Evolutionary conservation across 2,797 vertebrate genomes (phyloP).

Genomic region (Lagocephalus sceleratus): DNA sequence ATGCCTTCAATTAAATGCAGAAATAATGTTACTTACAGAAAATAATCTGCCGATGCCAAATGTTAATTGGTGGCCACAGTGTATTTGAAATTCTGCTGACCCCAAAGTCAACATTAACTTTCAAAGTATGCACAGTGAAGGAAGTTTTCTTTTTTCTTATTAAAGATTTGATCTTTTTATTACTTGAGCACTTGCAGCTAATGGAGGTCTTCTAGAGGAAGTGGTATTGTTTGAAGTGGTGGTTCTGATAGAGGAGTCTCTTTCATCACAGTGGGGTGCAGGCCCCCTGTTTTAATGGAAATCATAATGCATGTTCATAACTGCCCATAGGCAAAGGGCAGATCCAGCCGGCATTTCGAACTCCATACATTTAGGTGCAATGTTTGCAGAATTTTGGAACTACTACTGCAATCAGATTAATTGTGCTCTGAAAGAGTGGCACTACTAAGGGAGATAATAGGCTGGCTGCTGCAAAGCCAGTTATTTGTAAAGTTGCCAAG

Average conservation of each 20-base stretch:
- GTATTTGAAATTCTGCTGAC: slow-evolving; percentile 30
- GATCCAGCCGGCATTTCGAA: slow-evolving; percentile 37
- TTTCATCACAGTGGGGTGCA: slow-evolving; percentile 74
- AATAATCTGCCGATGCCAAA: slow-evolving; percentile 13
- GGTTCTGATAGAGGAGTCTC: slow-evolving; percentile 56
- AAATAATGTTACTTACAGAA: slow-evolving; percentile 29
- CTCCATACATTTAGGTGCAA: slow-evolving; percentile 17
- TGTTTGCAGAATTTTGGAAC: slow-evolving; percentile 11
- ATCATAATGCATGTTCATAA: slow-evolving; percentile 75
- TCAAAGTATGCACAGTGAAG: slow-evolving; percentile 22
- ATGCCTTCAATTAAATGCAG: slow-evolving; percentile 38
- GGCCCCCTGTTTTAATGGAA: slow-evolving; percentile 71
- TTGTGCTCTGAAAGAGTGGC: neutral
- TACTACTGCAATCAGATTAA: neutral
- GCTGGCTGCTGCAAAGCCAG: too few species aligned
- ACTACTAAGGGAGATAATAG: neutral
- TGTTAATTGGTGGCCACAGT: slow-evolving; percentile 31
- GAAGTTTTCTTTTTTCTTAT: slow-evolving; percentile 37
- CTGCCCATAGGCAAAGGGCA: slow-evolving; percentile 50
- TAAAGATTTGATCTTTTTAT: slow-evolving; percentile 69
- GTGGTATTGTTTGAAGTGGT: slow-evolving; percentile 71
- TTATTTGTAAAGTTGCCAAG: too few species aligned
- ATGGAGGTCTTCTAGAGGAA: slow-evolving; percentile 66
- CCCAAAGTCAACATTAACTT: slow-evolving; percentile 38
- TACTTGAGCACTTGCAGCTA: slow-evolving; percentile 63